phyloP scores from a whole-genome alignment of 2,888 invertebrate genomes.

The Yponomeuta cagnagella region DNA sequence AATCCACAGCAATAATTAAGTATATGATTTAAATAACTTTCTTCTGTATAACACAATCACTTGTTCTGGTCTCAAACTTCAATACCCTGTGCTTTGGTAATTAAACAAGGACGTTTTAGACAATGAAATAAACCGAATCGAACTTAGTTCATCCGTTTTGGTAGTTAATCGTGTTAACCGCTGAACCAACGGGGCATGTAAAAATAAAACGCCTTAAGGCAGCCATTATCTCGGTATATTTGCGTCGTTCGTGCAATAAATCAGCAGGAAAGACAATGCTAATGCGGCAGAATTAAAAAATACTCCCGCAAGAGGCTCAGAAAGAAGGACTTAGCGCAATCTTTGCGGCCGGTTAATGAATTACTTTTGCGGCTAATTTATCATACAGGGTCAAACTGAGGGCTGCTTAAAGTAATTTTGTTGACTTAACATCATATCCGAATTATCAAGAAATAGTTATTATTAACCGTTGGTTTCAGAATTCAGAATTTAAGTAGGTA shows the following conservation, averaged over 20 bases:
- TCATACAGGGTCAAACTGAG: background rate
- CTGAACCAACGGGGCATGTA: no score
- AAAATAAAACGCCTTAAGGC: constrained; percentile 20
- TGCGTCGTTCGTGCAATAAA: constrained; percentile 50
- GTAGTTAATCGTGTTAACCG: no score
- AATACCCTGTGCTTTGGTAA: no score
- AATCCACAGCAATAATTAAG: background rate
- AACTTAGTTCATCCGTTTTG: no score
- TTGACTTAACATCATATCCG: no score
- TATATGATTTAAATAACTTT: background rate
- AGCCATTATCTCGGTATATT: constrained; percentile 63
- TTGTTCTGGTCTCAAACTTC: no score
- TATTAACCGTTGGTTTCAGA: no score
- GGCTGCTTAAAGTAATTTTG: no score
- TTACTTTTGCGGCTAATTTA: constrained; percentile 43
- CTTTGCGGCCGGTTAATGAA: constrained; percentile 69
- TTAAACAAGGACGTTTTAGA: no score
- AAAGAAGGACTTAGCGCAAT: constrained; percentile 63
- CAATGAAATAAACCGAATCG: no score
- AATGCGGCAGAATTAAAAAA: constrained; percentile 72
- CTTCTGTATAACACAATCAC: background rate
- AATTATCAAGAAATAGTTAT: background rate
- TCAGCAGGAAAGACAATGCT: constrained; percentile 63
- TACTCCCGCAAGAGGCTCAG: constrained; percentile 53
- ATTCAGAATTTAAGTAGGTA: background rate